Evolutionary conservation across 2,888 invertebrate species (phyloP).

Genomic region (Scaptodrosophila latifasciaeformis): DNA sequence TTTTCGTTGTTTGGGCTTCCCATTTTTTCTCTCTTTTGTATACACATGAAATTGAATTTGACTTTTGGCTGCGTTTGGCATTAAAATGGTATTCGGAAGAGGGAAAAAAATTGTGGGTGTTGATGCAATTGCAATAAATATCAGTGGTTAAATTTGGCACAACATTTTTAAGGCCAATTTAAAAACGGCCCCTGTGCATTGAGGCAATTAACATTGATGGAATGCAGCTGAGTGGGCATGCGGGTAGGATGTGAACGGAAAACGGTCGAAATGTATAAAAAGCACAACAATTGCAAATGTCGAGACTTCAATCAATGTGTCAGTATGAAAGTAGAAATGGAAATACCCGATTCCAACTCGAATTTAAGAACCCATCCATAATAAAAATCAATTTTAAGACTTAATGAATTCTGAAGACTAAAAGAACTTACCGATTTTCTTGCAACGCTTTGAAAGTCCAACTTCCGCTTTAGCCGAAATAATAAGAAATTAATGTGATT

Average conservation of each 20-base stretch:
- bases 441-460: too few relatives aligned
- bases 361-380: too few relatives aligned
- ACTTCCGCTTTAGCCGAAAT: too few relatives aligned
- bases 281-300: slow-evolving; percentile 34
- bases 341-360: too few relatives aligned
- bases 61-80: slow-evolving; percentile 39
- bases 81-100: slow-evolving; percentile 25
- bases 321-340: slow-evolving; percentile 14
- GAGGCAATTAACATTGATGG: slow-evolving; percentile 55
- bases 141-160: slow-evolving; percentile 31
- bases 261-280: slow-evolving; percentile 29
- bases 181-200: slow-evolving; percentile 39
- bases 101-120: slow-evolving; percentile 37
- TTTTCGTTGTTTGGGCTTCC: slow-evolving; percentile 1
- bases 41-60: slow-evolving; percentile 51
- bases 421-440: too few relatives aligned
- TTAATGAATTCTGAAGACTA: too few relatives aligned
- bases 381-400: too few relatives aligned
- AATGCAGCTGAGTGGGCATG: slow-evolving; percentile 5
- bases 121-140: slow-evolving; percentile 40
- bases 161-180: slow-evolving; percentile 43
- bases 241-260: not conserved
- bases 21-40: too few relatives aligned
- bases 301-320: slow-evolving; percentile 50
- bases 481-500: too few relatives aligned